Evolutionary conservation across 2,113 vertebrate species (phyloP).

Genomic region (Zosterops hypoxanthus): DNA sequence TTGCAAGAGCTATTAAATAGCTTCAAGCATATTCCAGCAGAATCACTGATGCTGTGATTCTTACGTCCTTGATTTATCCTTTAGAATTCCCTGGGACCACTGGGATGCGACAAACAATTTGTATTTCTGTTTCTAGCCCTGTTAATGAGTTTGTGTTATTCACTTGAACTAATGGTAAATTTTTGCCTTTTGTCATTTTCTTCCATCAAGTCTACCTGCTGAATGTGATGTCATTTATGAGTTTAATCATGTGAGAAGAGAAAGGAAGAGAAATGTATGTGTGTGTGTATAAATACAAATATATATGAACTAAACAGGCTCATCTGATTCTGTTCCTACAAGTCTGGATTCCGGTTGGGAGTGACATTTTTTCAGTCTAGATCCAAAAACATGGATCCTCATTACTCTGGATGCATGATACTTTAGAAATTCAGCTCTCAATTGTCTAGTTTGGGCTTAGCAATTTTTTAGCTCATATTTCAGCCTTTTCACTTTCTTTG

Average conservation of each 20-base stretch:
- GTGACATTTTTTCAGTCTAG: neutral
- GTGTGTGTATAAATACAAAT: neutral
- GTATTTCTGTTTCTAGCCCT: neutral
- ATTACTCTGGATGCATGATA: neutral
- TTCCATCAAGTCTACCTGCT: neutral
- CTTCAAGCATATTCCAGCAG: neutral
- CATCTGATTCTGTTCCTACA: neutral
- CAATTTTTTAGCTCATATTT: neutral
- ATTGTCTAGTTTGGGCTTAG: fast-evolving
- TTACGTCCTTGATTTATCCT: neutral
- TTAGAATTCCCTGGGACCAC: neutral
- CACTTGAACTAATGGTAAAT: neutral
- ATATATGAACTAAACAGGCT: neutral
- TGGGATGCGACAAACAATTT: neutral
- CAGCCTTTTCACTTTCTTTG: neutral
- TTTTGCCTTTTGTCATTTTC: neutral
- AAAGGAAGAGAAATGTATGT: fast-evolving
- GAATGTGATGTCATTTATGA: fast-evolving
- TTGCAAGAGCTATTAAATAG: neutral
- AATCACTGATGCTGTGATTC: neutral
- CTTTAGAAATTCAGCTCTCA: neutral
- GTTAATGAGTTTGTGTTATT: neutral
- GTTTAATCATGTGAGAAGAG: neutral
- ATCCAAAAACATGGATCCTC: neutral
- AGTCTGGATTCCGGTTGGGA: neutral